Base-by-base conservation (phyloP, 1,140 invertebrate genomes). In the Drosophila sp. region DNA sequence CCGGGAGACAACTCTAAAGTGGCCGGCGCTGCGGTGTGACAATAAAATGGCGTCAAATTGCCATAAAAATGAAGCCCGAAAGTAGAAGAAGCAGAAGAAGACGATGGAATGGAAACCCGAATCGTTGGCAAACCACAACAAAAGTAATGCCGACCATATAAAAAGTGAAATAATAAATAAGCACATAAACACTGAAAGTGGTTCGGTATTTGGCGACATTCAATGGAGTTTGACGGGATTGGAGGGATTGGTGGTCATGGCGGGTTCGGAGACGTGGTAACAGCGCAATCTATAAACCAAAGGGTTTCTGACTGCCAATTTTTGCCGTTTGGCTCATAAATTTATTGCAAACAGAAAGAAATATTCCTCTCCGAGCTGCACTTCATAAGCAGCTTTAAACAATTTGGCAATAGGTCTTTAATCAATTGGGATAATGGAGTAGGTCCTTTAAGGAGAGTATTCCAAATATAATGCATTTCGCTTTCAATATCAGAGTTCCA, bases 11-110 rank as follows among this genome's bases (percentile, higher is more conserved):
- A 87, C 82, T 89, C 79, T 76, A 61, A 89, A 87, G 83, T 87
- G 83, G 81, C 67, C 81, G 50, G 76, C 53, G 36, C 78, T 61
- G 70, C 75, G 71, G 78, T 72, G 82, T 87, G 83, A 87, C 82
- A 87, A 86, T 89, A 87, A 87, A 87, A 87, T 65, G 79, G 82
- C 77, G 79, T 89, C 79, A 89, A 89, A 87, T 87, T 75, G 76
- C 82, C 83, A 86, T 86, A 89, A 87, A 87, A 87, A 72, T 56
- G 71, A 66, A 46, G 58, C 63, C 29, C 40, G 13, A 14, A 14
- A 67, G 16, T 45, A 48, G 36, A 27, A 38, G 45, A 32, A 25
- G 62, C 18, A 40, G 59, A 59, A 40, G 48, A 61, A 50, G 45
- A 21, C 29, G n/a, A 48, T 27, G n/a, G 40, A 38, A 25, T 18